Evolutionary conservation across 2,113 vertebrate genomes (phyloP).

Genomic region (Fregata magnificens): DNA sequence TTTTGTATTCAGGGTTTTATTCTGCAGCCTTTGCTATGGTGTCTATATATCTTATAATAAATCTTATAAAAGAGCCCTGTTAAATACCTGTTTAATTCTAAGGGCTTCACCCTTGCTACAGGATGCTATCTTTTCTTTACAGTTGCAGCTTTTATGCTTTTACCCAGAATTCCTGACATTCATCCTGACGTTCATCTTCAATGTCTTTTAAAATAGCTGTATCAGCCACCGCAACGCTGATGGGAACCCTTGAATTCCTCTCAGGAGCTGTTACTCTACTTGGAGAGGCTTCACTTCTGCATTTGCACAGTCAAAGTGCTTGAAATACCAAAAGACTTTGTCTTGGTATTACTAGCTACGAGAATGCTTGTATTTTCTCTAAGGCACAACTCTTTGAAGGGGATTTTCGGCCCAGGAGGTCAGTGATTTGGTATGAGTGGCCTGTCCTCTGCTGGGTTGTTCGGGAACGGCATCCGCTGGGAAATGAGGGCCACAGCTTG

Average conservation of each 20-base stretch:
- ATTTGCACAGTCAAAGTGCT: not conserved
- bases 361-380: not conserved
- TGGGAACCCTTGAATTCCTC: not conserved
- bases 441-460: conserved; percentile 66
- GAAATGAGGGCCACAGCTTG: rapidly evolving
- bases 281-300: not conserved
- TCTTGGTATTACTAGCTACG: not conserved
- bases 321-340: not conserved
- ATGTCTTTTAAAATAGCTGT: not conserved
- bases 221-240: not conserved
- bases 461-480: not conserved
- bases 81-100: not conserved
- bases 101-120: not conserved
- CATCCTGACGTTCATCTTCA: not conserved
- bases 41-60: not conserved
- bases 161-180: not conserved
- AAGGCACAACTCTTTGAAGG: not conserved
- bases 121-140: not conserved
- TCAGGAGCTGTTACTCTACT: not conserved
- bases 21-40: not conserved
- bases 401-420: not conserved
- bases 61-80: not conserved
- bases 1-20: not conserved
- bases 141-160: not conserved
- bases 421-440: not conserved